Evolutionary conservation across 1,140 invertebrate species (phyloP).

Genomic region (Conus ventricosus): DNA sequence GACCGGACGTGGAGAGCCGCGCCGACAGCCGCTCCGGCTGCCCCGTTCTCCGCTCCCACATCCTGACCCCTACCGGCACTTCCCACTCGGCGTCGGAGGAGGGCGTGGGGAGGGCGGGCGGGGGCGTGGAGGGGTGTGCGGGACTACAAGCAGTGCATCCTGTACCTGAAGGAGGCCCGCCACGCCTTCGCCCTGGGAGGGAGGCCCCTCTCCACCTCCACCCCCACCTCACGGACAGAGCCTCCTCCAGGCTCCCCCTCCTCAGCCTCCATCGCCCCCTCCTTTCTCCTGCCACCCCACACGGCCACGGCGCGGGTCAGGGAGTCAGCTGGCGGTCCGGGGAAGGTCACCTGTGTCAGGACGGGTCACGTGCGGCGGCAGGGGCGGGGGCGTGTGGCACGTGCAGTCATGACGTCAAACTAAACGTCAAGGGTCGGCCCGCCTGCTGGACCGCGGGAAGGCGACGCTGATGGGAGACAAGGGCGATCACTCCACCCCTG

Average conservation of each 20-base stretch:
- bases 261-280: neutral
- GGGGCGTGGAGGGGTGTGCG: neutral
- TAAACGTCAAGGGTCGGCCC: neutral
- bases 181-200: neutral
- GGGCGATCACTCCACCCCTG: neutral
- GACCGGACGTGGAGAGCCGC: neutral
- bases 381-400: neutral
- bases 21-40: neutral
- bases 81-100: neutral
- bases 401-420: neutral
- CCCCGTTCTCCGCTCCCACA: neutral
- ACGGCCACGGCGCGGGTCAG: neutral
- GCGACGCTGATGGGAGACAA: neutral
- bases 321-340: no score
- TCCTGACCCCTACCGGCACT: neutral
- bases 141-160: slow-evolving; percentile 29
- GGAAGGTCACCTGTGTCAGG: neutral
- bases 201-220: neutral
- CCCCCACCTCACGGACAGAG: neutral
- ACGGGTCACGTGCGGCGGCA: neutral
- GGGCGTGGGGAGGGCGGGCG: no score
- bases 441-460: neutral
- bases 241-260: slow-evolving; percentile 6
- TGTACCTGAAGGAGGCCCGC: slow-evolving; percentile 29
- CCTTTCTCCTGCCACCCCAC: neutral